phyloP scores from a whole-genome alignment of 2,888 invertebrate species.

The Scaptodrosophila latifasciaeformis region DNA sequence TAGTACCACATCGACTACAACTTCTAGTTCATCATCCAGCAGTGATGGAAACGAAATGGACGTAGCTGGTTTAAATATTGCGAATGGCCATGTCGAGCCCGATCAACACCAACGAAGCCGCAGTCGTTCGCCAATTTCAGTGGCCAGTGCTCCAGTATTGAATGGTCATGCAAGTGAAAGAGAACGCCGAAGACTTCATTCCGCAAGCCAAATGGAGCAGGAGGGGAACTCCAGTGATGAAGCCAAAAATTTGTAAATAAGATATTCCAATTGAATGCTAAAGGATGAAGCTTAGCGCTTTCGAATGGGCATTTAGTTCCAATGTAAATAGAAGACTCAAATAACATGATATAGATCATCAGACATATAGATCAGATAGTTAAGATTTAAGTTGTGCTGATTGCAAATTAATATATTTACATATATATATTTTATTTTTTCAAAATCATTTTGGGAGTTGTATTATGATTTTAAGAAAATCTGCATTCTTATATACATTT shows the following conservation, averaged over 20 bases:
- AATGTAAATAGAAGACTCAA: no score
- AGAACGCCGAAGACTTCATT: slow-evolving; percentile 39
- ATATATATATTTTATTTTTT: not conserved
- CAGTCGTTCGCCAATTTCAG: slow-evolving; percentile 44
- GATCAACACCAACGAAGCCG: slow-evolving; percentile 32
- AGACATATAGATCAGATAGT: no score
- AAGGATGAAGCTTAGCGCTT: no score
- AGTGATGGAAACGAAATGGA: slow-evolving; percentile 48
- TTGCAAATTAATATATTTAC: no score
- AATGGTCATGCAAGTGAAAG: slow-evolving; percentile 53
- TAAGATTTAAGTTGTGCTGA: no score
- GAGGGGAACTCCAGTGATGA: slow-evolving; percentile 53
- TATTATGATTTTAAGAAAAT: no score
- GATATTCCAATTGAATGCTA: slow-evolving; percentile 26
- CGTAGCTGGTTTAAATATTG: slow-evolving; percentile 51
- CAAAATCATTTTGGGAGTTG: no score
- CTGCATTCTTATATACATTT: not conserved
- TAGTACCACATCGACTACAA: slow-evolving; percentile 76
- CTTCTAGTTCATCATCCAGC: slow-evolving; percentile 66
- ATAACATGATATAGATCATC: no score
- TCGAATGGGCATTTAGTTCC: no score
- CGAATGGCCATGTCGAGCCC: slow-evolving; percentile 46
- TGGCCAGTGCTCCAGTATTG: slow-evolving; percentile 15
- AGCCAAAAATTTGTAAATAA: slow-evolving; percentile 16
- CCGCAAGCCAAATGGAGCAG: slow-evolving; percentile 50